Evolutionary conservation across 2,797 vertebrate species (phyloP).

Genomic region (Bradypodion pumilum): DNA sequence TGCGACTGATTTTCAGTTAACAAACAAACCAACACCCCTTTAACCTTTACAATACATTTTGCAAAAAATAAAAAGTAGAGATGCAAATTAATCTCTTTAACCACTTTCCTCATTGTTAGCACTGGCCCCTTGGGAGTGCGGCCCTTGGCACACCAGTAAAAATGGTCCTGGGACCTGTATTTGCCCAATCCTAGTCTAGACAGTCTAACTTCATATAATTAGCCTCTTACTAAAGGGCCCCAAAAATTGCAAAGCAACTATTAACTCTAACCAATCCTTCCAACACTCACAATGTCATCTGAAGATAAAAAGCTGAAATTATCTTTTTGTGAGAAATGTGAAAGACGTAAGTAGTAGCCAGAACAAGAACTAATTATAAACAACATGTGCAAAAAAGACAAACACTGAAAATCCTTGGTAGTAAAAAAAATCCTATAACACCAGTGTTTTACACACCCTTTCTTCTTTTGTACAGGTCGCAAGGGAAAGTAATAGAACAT

Average conservation of each 20-base stretch:
- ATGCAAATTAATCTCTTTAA: too few species aligned
- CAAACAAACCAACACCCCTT: too few species aligned
- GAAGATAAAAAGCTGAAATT: not conserved
- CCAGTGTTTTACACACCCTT: not conserved
- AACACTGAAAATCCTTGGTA: not conserved
- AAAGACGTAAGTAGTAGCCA: not conserved
- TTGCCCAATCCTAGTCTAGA: too few species aligned
- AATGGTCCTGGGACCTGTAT: too few species aligned
- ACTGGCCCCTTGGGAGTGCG: too few species aligned
- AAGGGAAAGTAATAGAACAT: not conserved
- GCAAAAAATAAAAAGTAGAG: too few species aligned
- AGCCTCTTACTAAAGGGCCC: not conserved
- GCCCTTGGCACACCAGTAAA: too few species aligned
- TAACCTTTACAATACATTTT: too few species aligned
- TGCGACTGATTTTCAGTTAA: too few species aligned
- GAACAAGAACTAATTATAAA: not conserved
- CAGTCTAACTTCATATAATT: not conserved
- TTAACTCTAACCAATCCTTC: not conserved
- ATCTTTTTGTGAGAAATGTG: not conserved
- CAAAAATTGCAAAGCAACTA: not conserved
- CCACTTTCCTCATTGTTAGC: too few species aligned
- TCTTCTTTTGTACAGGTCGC: not conserved
- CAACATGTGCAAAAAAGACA: not conserved
- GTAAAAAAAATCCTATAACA: too few species aligned
- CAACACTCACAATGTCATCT: too few species aligned